phyloP scores from a whole-genome alignment of 1,140 invertebrate genomes.

The Drosophila bifasciata region DNA sequence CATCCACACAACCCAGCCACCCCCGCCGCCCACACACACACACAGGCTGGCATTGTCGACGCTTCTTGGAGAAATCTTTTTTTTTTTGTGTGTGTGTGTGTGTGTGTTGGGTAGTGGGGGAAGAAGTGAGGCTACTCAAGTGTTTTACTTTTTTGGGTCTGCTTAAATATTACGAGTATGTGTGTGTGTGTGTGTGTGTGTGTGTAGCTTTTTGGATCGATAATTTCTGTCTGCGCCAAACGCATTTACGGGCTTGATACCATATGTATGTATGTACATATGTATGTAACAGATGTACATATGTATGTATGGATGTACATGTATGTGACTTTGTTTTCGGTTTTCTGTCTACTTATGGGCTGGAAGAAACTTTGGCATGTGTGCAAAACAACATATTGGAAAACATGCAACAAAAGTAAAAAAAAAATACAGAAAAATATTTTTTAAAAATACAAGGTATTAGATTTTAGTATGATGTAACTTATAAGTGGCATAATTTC shows the following conservation, averaged over 20 bases:
- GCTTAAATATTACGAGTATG: slow-evolving; percentile 44
- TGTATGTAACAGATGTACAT: slow-evolving; percentile 9
- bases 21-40: background rate
- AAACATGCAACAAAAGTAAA: too few relatives aligned
- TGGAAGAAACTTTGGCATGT: too few relatives aligned
- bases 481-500: too few relatives aligned
- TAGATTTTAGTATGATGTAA: too few relatives aligned
- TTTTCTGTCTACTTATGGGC: background rate
- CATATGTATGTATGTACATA: slow-evolving; percentile 8
- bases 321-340: slow-evolving; percentile 9
- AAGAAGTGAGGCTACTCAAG: slow-evolving; percentile 58
- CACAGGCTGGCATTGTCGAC: too few relatives aligned
- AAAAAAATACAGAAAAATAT: too few relatives aligned
- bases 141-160: slow-evolving; percentile 67
- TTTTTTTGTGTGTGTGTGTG: too few relatives aligned
- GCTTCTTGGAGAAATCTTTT: too few relatives aligned
- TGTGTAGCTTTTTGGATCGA: slow-evolving; percentile 30
- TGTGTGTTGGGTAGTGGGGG: too few relatives aligned
- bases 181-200: slow-evolving; percentile 19
- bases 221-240: slow-evolving; percentile 60
- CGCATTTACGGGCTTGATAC: slow-evolving; percentile 52
- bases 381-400: too few relatives aligned
- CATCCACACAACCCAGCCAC: slow-evolving; percentile 4
- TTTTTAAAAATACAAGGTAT: too few relatives aligned
- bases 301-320: background rate